Evolutionary conservation across 1,140 invertebrate genomes (phyloP).

Genomic region (Wiebesia pumilae): DNA sequence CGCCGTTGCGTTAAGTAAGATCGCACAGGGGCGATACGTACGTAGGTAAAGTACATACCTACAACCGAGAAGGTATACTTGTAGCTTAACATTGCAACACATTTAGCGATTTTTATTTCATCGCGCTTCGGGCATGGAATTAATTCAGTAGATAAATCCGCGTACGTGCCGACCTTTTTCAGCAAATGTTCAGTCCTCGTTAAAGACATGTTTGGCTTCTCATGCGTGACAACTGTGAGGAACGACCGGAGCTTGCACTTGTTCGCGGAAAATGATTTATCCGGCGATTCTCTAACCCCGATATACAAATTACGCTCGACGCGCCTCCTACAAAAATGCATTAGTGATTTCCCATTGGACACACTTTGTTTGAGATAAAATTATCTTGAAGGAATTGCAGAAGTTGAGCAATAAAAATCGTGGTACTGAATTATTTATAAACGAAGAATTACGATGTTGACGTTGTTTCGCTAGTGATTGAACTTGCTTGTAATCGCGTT

Average conservation of each 20-base stretch:
- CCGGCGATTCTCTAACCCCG: background rate
- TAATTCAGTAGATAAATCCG: slow-evolving; percentile 47
- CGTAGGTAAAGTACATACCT: too few relatives aligned
- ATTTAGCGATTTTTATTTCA: slow-evolving; percentile 38
- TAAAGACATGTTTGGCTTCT: slow-evolving; percentile 33
- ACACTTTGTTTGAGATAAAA: background rate
- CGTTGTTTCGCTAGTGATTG: background rate
- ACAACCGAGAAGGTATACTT: background rate
- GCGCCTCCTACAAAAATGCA: background rate
- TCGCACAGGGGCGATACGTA: slow-evolving; percentile 8
- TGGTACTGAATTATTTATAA: background rate
- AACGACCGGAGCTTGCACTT: background rate
- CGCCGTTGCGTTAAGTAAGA: slow-evolving; percentile 39
- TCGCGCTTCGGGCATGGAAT: background rate
- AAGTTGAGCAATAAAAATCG: background rate
- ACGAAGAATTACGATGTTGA: background rate
- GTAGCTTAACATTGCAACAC: slow-evolving; percentile 5
- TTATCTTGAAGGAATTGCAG: background rate
- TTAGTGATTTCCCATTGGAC: background rate
- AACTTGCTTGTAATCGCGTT: background rate
- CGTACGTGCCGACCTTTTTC: slow-evolving; percentile 6
- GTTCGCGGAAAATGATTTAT: slow-evolving; percentile 38
- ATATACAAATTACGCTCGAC: background rate
- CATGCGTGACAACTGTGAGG: slow-evolving; percentile 37
- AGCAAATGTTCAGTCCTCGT: slow-evolving; percentile 27